A percentile compares a stretch with the other conserved stretches of the same genome.
Evolutionary conservation across 1,140 invertebrate species (phyloP).

Genomic region (Pseudachorutes palmiensis): DNA sequence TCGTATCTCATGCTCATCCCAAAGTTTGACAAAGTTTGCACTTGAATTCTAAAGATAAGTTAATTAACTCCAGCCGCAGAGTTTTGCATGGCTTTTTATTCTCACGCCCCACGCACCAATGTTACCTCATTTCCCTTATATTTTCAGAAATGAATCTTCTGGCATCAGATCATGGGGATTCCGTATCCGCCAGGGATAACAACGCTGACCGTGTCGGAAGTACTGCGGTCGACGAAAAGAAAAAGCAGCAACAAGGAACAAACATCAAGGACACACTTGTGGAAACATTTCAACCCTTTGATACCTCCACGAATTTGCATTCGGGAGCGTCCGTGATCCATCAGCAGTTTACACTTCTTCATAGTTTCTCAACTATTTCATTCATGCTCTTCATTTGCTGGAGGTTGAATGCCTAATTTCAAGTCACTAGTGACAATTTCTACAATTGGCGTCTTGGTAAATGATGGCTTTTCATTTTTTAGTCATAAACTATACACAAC

Average conservation of each 20-base stretch:
- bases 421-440: too few species aligned
- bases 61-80: neutral
- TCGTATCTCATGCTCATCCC: neutral
- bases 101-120: neutral
- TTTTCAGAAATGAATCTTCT: conserved; percentile 23
- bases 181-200: neutral
- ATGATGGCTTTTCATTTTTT: neutral
- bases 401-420: too few species aligned
- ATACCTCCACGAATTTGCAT: neutral
- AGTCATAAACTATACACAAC: neutral
- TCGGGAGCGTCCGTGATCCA: neutral
- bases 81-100: neutral
- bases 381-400: neutral
- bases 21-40: neutral
- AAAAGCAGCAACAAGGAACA: neutral
- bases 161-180: conserved; percentile 11
- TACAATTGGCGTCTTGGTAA: too few species aligned
- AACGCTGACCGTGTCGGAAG: neutral
- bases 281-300: conserved; percentile 17
- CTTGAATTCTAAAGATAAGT: neutral
- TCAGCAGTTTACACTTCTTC: neutral
- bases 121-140: neutral
- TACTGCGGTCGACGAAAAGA: neutral
- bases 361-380: neutral
- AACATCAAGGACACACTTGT: conserved; percentile 21